Base-by-base conservation (phyloP, 2,113 vertebrate genomes). In the Muntiacus reevesi region DNA sequence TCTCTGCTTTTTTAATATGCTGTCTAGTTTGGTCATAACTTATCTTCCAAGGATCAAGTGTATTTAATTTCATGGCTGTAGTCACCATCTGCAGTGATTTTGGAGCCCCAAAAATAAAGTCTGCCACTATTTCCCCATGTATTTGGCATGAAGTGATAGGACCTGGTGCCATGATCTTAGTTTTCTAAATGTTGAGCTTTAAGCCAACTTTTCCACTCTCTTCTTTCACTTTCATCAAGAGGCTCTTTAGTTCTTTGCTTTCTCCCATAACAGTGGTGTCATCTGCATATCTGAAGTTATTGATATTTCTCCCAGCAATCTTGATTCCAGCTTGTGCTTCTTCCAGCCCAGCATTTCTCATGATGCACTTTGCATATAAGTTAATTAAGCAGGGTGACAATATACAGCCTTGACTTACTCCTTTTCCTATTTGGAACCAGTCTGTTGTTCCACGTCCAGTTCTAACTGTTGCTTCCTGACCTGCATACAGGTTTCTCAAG, bases 241-340 rank as follows among this genome's bases (percentile, higher is more conserved):
- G 33, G 8, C 64, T 67, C 2, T 67, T 67, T 36, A 36, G 33
- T 36, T 36, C 64, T 67, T 67, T 1, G 1, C 2, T 67, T 67
- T 67, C 33, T 67, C 8, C 64, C 17, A 36, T 19, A 36, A 67
- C 0, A 1, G 17, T 21, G 17, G 16, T 67, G 4, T 36, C 33
- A 67, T n/a, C 33, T 67, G 17, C 33, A 67, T 67, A 67, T 36
- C 17, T 67, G 64, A 67, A 2, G 17, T 67, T 36, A 67, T 21
- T 67, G 17, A 67, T 21, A 21, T 36, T 67, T 67, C 17, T 67
- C 64, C 9, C 2, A 1, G 17, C 5, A 67, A 17, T 36, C 33
- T 67, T 67, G 64, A 67, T 67, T 67, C 17, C 17, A 67, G 16
- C 64, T 64, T n/a, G 62, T 64, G 30, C 7, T 67, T 11, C 64